Evolutionary conservation across 2,888 invertebrate species (phyloP).

Genomic region (Candidula unifasciata): DNA sequence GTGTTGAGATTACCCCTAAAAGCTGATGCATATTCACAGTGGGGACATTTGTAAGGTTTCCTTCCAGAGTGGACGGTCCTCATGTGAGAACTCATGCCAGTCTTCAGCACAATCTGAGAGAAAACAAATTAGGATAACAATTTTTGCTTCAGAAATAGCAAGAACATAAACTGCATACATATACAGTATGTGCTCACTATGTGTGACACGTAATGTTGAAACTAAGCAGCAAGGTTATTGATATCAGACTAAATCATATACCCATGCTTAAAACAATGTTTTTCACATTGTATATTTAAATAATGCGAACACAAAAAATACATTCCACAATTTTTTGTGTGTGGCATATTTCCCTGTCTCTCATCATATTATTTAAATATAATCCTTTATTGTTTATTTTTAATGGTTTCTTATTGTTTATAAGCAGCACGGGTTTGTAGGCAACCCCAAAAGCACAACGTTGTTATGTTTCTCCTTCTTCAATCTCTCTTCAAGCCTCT

Average conservation of each 20-base stretch:
- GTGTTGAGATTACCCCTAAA: slow-evolving; percentile 75
- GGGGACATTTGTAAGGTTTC: slow-evolving; percentile 74
- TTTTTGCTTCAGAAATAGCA: background rate
- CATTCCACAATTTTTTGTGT: no score
- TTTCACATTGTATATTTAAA: background rate
- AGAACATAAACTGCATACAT: background rate
- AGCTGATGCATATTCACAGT: slow-evolving; percentile 75
- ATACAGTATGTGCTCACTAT: background rate
- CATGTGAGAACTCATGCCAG: slow-evolving; percentile 75
- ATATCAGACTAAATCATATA: background rate
- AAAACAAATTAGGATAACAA: background rate
- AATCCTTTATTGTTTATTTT: no score
- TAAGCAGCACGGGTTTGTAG: no score
- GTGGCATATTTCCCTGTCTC: no score
- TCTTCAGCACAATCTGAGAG: slow-evolving; percentile 66
- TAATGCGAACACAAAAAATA: no score
- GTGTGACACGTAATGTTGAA: background rate
- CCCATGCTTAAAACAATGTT: background rate
- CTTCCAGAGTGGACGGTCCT: slow-evolving; percentile 75
- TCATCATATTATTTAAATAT: no score
- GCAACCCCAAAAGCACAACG: no score
- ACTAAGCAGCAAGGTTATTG: background rate
- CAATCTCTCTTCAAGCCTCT: no score
- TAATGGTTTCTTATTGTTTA: no score
- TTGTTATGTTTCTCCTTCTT: no score